Base-by-base conservation (phyloP, 2,888 invertebrate species). In the Conus canariensis region DNA sequence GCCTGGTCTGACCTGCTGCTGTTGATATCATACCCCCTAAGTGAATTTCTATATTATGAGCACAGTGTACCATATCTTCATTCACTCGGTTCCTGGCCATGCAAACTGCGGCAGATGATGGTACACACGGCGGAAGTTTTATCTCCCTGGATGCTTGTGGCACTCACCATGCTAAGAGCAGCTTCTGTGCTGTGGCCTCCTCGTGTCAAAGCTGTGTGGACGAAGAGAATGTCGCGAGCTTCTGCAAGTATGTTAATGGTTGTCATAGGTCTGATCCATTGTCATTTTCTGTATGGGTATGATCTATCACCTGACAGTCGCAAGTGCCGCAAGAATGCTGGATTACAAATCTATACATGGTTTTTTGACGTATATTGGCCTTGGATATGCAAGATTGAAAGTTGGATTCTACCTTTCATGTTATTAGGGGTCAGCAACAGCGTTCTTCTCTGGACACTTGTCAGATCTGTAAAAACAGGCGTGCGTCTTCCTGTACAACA, bases 121-220 rank as follows among this genome's bases (percentile, higher is more conserved):
- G 16, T 45, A 12, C 7, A n/a, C 64, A 7, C 67, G 7, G 25
- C 45, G 16, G 60, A n/a, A 30, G n/a, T 30, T 67, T 6, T 87
- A 60, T 45, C 64, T 6, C 30, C 45, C 8, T 87, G 87, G 87
- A 64, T 67, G 16, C 87, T 87, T 6, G 87, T 87, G 30, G 30
- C 58, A n/a, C 64, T 87, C 64, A 64, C 87, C 67, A 30, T 45
- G 45, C 30, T 60, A 30, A 60, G 87, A 30, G 87, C 87, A 8
- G 64, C 67, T 10, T 87, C 87, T 12, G 87, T 87, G 45, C 45
- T 87, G 60, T 87, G 87, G 87, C 87, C 87, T 3, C 87, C 12
- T 67, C 87, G 87, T 87, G 87, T 87, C n/a, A 60, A 67, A 10
- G 60, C n/a, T 22, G 25, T 60, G 30, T 87, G 87, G 60, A 87